Percentiles rank a stretch among this genome's conserved stretches.
phyloP scores from a whole-genome alignment of 2,113 vertebrate genomes.

The Perognathus longimembris region DNA sequence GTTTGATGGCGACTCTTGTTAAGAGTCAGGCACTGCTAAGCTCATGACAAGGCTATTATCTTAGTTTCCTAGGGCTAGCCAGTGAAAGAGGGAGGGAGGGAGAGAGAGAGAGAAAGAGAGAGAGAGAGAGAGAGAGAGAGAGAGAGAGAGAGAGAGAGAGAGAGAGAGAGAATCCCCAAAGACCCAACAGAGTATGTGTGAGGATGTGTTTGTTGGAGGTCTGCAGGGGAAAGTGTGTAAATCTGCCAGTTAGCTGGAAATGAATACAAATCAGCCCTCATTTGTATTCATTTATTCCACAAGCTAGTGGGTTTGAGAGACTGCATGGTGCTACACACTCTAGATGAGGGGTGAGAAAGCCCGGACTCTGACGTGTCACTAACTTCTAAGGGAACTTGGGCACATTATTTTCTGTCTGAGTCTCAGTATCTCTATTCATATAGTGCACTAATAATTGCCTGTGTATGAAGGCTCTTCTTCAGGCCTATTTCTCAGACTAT shows the following conservation, averaged over 20 bases:
- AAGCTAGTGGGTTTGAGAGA: not conserved
- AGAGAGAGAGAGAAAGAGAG: too few species aligned
- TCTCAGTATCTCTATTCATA: not conserved
- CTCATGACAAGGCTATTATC: not conserved
- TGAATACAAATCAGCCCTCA: constrained; percentile 66
- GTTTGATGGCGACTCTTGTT: not conserved
- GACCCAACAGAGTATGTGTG: rapidly evolving
- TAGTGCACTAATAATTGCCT: not conserved
- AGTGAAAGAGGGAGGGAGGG: not conserved
- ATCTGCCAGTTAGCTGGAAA: not conserved
- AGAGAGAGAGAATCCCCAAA: not conserved
- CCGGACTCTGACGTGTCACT: not conserved
- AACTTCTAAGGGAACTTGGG: not conserved
- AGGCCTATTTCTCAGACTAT: not conserved
- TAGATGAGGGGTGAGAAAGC: not conserved
- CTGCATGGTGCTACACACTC: not conserved
- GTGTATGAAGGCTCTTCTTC: not conserved
- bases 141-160: too few species aligned
- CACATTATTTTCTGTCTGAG: not conserved
- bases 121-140: too few species aligned
- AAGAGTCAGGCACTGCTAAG: not conserved
- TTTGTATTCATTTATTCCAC: constrained; percentile 55
- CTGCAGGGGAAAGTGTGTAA: not conserved
- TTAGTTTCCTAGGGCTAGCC: not conserved
- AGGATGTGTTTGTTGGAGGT: not conserved